Conservation (phyloP, 2,797 vertebrate species). For the Loriculus beryllinus region DNA sequence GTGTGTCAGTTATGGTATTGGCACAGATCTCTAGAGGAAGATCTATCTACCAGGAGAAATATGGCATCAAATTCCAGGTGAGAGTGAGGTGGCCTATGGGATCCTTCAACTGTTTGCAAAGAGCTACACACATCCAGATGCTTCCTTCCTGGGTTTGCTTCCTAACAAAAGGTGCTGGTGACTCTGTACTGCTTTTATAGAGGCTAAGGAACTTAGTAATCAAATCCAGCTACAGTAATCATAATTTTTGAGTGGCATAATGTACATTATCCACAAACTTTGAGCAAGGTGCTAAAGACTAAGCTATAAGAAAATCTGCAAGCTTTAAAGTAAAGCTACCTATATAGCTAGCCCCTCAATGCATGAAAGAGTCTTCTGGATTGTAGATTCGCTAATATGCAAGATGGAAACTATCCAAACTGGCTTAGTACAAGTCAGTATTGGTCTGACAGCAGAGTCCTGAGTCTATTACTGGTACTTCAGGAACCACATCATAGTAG, state of each 20-base stretch:
- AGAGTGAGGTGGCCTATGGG: not conserved
- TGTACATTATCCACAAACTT: not conserved
- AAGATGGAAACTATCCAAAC: not conserved
- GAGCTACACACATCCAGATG: not conserved
- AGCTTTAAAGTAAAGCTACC: not conserved
- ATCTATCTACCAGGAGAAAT: not conserved
- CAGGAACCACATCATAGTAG: not conserved
- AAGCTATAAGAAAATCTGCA: not conserved
- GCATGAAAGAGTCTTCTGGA: not conserved
- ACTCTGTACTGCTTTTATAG: not conserved
- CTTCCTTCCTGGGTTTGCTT: not conserved
- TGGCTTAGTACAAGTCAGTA: not conserved
- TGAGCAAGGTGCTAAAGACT: not conserved
- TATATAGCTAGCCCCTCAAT: not conserved
- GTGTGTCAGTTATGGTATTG: not conserved
- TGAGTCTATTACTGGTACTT: not conserved
- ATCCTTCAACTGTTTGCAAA: not conserved
- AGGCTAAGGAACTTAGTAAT: not conserved
- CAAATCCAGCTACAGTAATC: not conserved
- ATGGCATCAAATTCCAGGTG: not conserved
- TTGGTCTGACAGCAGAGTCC: not conserved
- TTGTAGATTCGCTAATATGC: not conserved
- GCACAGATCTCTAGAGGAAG: not conserved
- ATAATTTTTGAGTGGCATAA: not conserved
- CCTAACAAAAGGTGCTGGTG: not conserved